Conservation (phyloP, 2,113 vertebrate genomes). For the Lichenostomus cassidix region DNA sequence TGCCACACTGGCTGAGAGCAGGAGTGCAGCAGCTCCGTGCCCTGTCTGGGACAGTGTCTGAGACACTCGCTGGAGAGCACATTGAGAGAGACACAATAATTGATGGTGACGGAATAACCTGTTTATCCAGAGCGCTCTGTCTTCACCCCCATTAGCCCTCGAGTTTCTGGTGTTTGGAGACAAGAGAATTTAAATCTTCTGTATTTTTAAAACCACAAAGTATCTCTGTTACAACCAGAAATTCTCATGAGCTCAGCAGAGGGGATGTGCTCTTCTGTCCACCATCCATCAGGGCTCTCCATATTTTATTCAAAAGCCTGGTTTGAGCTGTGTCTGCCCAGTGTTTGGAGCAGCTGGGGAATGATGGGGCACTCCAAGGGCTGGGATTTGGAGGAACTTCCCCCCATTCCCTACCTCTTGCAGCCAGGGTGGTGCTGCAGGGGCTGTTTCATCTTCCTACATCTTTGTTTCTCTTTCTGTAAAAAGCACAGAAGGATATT, state of each 20-base stretch:
- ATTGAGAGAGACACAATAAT: neutral
- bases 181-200: neutral
- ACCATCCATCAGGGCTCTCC: neutral
- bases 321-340: neutral
- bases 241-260: neutral
- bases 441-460: neutral
- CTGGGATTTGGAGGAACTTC: neutral
- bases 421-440: neutral
- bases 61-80: neutral
- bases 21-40: neutral
- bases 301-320: fast-evolving
- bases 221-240: neutral
- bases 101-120: neutral
- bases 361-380: neutral
- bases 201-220: neutral
- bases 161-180: neutral
- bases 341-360: neutral
- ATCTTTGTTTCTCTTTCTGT: neutral
- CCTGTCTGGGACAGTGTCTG: constrained; percentile 36
- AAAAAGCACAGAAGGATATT: neutral
- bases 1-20: neutral
- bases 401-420: neutral
- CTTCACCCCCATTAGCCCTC: neutral
- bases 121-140: neutral
- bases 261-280: neutral